Conservation (phyloP, 1,140 invertebrate species). For the Vanessa atalanta region DNA sequence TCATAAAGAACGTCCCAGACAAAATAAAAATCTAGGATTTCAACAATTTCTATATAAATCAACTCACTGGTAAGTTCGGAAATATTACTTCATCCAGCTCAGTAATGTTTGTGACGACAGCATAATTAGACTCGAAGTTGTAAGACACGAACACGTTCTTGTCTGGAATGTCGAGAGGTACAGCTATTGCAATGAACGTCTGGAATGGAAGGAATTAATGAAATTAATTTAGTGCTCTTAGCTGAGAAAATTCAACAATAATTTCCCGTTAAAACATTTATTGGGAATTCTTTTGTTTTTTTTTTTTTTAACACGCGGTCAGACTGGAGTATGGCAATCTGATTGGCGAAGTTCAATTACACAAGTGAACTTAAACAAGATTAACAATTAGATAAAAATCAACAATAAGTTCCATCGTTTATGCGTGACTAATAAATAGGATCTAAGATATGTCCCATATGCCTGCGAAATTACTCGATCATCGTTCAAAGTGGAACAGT, state of each 20-base stretch:
- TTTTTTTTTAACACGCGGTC: too few species aligned
- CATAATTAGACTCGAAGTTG: conserved; percentile 88
- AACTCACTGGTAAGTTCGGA: conserved; percentile 69
- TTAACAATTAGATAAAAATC: too few species aligned
- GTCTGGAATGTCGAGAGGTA: conserved; percentile 86
- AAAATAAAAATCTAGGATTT: not conserved
- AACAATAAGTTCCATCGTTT: too few species aligned
- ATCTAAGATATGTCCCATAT: too few species aligned
- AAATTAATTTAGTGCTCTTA: not conserved
- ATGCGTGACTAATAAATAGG: too few species aligned
- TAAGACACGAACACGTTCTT: conserved; percentile 87
- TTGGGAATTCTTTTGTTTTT: too few species aligned
- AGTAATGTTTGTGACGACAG: conserved; percentile 73
- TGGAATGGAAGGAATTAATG: conserved; percentile 43
- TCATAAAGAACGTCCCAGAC: not conserved
- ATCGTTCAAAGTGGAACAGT: too few species aligned
- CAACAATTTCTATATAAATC: not conserved
- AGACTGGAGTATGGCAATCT: too few species aligned
- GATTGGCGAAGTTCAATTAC: too few species aligned
- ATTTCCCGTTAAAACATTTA: not conserved
- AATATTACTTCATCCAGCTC: conserved; percentile 73
- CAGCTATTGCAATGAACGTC: conserved; percentile 85
- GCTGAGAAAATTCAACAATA: not conserved
- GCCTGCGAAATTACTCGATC: too few species aligned
- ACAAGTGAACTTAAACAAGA: too few species aligned